phyloP scores from a whole-genome alignment of 1,140 invertebrate genomes.

The Hyles vespertilio region DNA sequence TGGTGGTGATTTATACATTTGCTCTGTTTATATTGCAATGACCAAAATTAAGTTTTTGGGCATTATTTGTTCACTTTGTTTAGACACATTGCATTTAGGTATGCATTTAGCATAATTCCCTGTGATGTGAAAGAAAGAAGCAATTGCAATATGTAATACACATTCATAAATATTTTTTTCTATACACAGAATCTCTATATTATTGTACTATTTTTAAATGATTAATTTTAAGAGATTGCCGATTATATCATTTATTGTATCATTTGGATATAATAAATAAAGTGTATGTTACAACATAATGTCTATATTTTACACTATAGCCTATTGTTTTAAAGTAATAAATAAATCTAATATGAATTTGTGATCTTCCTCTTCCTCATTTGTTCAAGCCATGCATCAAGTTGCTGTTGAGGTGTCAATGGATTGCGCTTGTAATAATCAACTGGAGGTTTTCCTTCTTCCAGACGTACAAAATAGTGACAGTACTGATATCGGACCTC shows the following conservation, averaged over 20 bases:
- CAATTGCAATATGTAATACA: too few species aligned
- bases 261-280: background rate
- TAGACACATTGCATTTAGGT: too few species aligned
- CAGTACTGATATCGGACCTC: slow-evolving; percentile 86
- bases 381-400: slow-evolving; percentile 84
- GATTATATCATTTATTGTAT: background rate
- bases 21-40: too few species aligned
- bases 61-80: too few species aligned
- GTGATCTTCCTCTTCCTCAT: slow-evolving; percentile 83
- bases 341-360: slow-evolving; percentile 79
- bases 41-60: too few species aligned
- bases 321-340: slow-evolving; percentile 1
- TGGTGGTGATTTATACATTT: too few species aligned
- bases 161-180: too few species aligned
- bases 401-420: slow-evolving; percentile 82
- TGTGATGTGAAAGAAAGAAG: too few species aligned
- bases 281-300: background rate
- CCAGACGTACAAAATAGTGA: slow-evolving; percentile 92
- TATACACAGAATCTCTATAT: too few species aligned
- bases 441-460: slow-evolving; percentile 94
- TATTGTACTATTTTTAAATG: too few species aligned
- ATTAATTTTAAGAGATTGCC: background rate
- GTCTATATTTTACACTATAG: background rate
- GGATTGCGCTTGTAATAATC: slow-evolving; percentile 84
- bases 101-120: too few species aligned